These are phyloP conservation scores for Upupa epops DNA, from an alignment of 2,113 vertebrate species.

Conservation along the genomic window DNA sequence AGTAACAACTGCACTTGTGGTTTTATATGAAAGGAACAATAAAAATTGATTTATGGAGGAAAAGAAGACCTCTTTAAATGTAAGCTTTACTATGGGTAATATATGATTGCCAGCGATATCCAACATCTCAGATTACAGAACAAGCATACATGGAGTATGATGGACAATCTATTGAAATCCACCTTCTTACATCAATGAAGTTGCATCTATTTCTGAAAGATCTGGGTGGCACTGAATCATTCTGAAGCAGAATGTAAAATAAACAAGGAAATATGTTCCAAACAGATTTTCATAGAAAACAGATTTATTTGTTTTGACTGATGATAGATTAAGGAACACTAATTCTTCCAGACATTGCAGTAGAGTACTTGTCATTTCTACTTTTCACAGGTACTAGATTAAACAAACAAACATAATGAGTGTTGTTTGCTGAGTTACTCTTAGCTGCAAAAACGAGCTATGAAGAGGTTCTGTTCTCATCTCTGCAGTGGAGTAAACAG, in stretches of 20 bases:
- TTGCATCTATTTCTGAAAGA: not conserved
- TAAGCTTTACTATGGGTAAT: not conserved
- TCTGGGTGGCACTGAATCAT: not conserved
- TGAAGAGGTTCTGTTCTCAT: not conserved
- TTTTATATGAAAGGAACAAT: conserved; percentile 42
- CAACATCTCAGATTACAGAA: not conserved
- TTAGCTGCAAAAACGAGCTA: not conserved
- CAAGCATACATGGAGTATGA: not conserved
- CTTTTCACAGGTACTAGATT: not conserved
- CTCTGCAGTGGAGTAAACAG: not conserved
- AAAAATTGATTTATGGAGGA: not conserved
- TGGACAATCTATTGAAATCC: not conserved
- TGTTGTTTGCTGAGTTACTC: not conserved
- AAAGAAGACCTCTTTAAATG: not conserved
- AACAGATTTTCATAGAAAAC: conserved; percentile 23
- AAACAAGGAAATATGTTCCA: not conserved
- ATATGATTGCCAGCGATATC: not conserved
- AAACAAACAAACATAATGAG: conserved; percentile 2
- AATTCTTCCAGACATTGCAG: conserved; percentile 23
- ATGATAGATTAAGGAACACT: conserved; percentile 13
- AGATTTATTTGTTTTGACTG: conserved; percentile 50
- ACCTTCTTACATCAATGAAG: not conserved
- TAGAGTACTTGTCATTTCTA: conserved; percentile 28
- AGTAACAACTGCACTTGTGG: conserved; percentile 43
- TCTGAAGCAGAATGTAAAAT: not conserved